Evolutionary conservation across 2,113 vertebrate genomes (phyloP), one percentile per base, ranked within the genome.

Genomic region (Lophura nycthemera): DNA sequence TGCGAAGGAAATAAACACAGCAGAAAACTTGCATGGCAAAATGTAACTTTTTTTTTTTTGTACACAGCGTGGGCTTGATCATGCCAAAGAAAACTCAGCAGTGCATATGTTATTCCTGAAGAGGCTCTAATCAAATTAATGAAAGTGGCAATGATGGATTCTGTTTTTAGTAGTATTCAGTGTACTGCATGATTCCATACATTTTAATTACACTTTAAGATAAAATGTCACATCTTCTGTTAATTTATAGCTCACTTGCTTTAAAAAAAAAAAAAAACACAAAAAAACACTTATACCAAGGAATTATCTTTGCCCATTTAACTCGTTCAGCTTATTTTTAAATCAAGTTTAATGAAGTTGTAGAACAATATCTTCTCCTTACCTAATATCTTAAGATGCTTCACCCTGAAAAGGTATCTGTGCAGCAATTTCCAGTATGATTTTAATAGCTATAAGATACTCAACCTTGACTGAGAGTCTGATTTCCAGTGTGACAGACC

Each of bases 391-490:
- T 94, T 91, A 66, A 88, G 83, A 84, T 65, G 57, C 12, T 89
- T 86, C 18, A 30, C 83, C 66, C 59, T 93, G 61, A 9, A 89
- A 95, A 93, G 54, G 60, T 69, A 65, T 50, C 24, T 88, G 15
- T 74, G 57, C 54, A 86, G 88, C 66, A 87, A 67, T 82, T 81
- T 83, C 45, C 21, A 15, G 10, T 47, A 30, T 4, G 79, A 84
- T 43, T 89, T 40, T 27, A 82, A 43, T 22, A 92, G 72, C 91
- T 88, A 25, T 86, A 88, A 82, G 43, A 47, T 76, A 63, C 64
- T 90, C 93, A 95, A 24, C 91, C 84, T 64, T 73, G 87, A 77
- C 2, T 20, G 25, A 42, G 65, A 83, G 52, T 45, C 89, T 70
- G 36, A 29, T 89, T 95, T 89, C 48, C 60, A 59, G 38, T 56